These are phyloP conservation scores for Lasioglossum baleicum DNA, from an alignment of 1,140 invertebrate genomes.

Conservation along the genomic window DNA sequence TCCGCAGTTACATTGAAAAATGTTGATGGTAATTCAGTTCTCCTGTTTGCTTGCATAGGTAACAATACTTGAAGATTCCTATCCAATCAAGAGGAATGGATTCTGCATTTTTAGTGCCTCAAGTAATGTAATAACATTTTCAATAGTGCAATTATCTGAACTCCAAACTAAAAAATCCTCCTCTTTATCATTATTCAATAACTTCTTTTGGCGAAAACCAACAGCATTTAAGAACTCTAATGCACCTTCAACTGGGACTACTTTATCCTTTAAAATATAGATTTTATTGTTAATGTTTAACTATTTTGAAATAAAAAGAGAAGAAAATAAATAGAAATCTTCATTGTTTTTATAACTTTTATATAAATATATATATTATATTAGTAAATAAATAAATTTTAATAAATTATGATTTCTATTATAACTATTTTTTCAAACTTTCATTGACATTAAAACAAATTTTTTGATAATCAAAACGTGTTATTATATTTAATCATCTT, in stretches of 20 bases:
- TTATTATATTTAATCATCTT: no score
- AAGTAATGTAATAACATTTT: slow-evolving; percentile 82
- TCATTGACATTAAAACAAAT: no score
- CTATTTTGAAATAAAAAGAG: neutral
- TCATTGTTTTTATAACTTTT: no score
- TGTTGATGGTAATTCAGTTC: slow-evolving; percentile 87
- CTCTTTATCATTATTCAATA: slow-evolving; percentile 80
- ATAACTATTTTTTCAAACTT: no score
- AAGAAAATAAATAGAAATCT: neutral
- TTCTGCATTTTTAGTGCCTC: slow-evolving; percentile 90
- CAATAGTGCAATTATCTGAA: slow-evolving; percentile 77
- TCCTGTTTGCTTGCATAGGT: slow-evolving; percentile 86
- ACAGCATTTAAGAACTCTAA: slow-evolving; percentile 91
- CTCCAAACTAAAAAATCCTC: slow-evolving; percentile 85
- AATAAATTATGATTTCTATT: no score
- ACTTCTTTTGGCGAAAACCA: slow-evolving; percentile 86
- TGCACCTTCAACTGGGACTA: slow-evolving; percentile 88
- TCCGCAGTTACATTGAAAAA: slow-evolving; percentile 90
- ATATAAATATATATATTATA: no score
- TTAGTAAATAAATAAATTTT: no score
- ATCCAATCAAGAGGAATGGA: slow-evolving; percentile 91
- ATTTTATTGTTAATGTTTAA: no score
- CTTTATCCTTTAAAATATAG: slow-evolving; percentile 83
- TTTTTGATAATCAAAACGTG: no score
- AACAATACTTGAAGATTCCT: slow-evolving; percentile 91